Percentiles rank a stretch among this genome's conserved stretches.
phyloP scores from a whole-genome alignment of 2,113 vertebrate species.

The Tychaedon coryphoeus region DNA sequence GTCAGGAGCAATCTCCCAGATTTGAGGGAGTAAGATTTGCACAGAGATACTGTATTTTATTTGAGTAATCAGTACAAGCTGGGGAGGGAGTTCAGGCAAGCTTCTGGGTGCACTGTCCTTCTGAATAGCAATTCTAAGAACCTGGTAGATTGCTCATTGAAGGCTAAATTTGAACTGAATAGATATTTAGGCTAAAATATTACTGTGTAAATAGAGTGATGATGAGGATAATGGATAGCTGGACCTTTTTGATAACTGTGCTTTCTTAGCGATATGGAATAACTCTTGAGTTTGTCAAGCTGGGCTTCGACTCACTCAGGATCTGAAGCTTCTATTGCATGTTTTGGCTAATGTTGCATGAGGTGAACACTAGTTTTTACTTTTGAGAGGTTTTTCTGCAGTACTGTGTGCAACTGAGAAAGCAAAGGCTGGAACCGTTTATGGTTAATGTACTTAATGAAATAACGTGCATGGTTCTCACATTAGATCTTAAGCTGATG shows the following conservation, averaged over 20 bases:
- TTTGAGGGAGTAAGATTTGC: background rate
- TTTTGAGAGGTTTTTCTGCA: background rate
- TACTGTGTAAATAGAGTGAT: background rate
- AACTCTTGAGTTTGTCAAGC: background rate
- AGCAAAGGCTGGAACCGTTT: background rate
- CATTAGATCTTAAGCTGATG: conserved; percentile 18
- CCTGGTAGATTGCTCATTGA: background rate
- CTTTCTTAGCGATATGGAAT: background rate
- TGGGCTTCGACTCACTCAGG: background rate
- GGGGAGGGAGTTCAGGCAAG: background rate
- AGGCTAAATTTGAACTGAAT: background rate
- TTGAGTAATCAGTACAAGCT: background rate
- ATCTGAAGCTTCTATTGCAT: background rate
- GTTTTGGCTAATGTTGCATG: background rate
- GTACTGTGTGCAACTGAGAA: background rate
- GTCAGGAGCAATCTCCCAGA: background rate
- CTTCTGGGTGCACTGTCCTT: background rate
- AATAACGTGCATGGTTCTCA: background rate
- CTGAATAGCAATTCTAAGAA: background rate
- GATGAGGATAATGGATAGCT: background rate
- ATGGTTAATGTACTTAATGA: conserved; percentile 5
- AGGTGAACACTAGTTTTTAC: background rate
- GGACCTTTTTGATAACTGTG: background rate
- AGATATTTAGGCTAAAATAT: background rate
- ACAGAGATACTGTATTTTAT: background rate